Evolutionary conservation across 2,888 invertebrate genomes (phyloP).

Genomic region (Stenodera caucasica): DNA sequence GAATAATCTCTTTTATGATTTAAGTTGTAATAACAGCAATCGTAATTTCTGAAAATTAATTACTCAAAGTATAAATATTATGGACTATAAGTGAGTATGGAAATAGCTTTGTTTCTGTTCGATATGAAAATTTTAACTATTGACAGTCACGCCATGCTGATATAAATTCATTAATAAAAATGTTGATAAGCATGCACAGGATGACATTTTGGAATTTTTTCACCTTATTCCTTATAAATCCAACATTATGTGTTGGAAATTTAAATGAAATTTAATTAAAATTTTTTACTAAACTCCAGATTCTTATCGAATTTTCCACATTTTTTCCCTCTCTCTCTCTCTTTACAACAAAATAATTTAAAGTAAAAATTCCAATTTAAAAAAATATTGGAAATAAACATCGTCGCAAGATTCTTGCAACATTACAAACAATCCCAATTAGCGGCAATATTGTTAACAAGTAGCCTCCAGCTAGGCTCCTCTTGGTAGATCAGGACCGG

Average conservation of each 20-base stretch:
- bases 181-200: constrained; percentile 10
- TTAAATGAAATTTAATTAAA: background rate
- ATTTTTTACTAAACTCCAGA: background rate
- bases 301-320: background rate
- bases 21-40: background rate
- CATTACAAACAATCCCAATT: background rate
- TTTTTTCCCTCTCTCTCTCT: no score
- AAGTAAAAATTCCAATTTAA: no score
- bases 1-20: background rate
- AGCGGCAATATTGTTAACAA: background rate
- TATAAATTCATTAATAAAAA: constrained; percentile 10
- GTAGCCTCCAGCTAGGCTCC: background rate
- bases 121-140: constrained; percentile 11
- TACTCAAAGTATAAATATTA: constrained; percentile 6
- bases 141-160: constrained; percentile 10
- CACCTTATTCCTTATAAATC: background rate
- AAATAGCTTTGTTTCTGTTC: constrained; percentile 4
- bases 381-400: no score
- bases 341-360: no score
- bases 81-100: background rate
- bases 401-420: no score
- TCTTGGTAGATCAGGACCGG: no score
- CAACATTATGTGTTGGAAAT: background rate
- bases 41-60: constrained; percentile 5
- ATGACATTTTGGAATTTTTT: constrained; percentile 4